A percentile compares a stretch with the other conserved stretches of the same genome.
Conservation (phyloP, 2,797 vertebrate genomes). For the Cichlasoma orientale region DNA sequence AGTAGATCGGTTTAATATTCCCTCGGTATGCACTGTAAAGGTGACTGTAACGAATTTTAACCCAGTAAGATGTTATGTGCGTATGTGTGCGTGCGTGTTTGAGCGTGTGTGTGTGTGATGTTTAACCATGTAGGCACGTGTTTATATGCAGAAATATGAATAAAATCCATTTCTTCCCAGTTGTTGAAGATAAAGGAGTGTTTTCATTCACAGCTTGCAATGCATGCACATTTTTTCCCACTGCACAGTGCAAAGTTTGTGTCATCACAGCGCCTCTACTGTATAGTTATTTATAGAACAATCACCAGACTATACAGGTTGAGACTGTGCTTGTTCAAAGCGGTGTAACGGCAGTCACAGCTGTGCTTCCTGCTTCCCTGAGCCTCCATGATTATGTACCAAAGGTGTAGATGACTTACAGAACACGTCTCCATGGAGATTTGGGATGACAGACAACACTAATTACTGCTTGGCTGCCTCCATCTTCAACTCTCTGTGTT, state of each 20-base stretch:
- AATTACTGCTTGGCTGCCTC: conserved; percentile 69
- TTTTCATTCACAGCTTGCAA: conserved; percentile 11
- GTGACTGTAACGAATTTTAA: conserved; percentile 54
- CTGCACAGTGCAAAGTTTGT: conserved; percentile 8
- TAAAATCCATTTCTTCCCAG: conserved; percentile 51
- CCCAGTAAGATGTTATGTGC: conserved; percentile 51
- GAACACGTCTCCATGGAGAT: conserved; percentile 80
- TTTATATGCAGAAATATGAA: conserved; percentile 78
- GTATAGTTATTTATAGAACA: conserved; percentile 52
- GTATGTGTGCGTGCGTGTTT: conserved; percentile 24
- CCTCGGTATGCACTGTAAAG: conserved; percentile 48
- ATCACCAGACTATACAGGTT: conserved; percentile 28
- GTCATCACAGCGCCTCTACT: background rate
- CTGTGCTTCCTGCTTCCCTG: conserved; percentile 51
- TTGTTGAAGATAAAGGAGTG: conserved; percentile 31
- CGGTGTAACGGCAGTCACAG: conserved; percentile 47
- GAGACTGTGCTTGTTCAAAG: conserved; percentile 35
- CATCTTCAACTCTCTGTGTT: conserved; percentile 24
- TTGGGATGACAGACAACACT: conserved; percentile 73
- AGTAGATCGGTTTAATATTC: conserved; percentile 41
- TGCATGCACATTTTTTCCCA: background rate
- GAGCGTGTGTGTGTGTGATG: conserved; percentile 26
- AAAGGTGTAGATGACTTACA: conserved; percentile 69
- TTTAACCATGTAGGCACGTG: conserved; percentile 72
- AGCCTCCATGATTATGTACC: conserved; percentile 60